Evolutionary conservation across 2,888 invertebrate species (phyloP).

Genomic region (Acleris laterana): DNA sequence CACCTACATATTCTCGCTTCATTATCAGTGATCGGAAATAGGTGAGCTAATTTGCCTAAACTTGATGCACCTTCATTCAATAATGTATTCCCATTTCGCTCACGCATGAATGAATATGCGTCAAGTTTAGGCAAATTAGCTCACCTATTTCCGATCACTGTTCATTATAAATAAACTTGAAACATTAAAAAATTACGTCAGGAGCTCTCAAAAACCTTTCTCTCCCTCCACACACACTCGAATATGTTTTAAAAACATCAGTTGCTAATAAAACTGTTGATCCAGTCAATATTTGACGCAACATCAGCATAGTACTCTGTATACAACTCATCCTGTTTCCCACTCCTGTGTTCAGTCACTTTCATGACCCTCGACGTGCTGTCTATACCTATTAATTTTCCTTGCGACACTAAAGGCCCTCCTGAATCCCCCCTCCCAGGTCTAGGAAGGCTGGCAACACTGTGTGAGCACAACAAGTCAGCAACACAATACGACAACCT

Average conservation of each 20-base stretch:
- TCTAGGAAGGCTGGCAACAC: background rate
- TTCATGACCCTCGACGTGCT: background rate
- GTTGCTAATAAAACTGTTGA: background rate
- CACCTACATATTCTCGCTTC: too few species aligned
- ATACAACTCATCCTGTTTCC: background rate
- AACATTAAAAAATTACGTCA: too few species aligned
- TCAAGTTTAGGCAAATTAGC: too few species aligned
- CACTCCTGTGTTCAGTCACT: background rate
- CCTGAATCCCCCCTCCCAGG: background rate
- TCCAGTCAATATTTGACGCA: conserved; percentile 1
- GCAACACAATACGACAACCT: background rate
- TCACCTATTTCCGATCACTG: too few species aligned
- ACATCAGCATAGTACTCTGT: conserved; percentile 1
- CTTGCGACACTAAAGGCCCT: background rate
- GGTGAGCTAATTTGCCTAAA: too few species aligned
- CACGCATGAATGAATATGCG: too few species aligned
- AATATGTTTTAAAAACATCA: background rate
- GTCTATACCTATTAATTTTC: background rate
- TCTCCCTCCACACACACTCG: too few species aligned
- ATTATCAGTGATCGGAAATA: too few species aligned
- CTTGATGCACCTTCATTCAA: too few species aligned
- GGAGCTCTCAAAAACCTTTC: too few species aligned
- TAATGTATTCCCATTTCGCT: too few species aligned
- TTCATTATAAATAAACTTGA: too few species aligned
- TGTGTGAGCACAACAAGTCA: background rate